Conservation (phyloP, 2,113 vertebrate species). For the Aspiorhynchus laticeps region DNA sequence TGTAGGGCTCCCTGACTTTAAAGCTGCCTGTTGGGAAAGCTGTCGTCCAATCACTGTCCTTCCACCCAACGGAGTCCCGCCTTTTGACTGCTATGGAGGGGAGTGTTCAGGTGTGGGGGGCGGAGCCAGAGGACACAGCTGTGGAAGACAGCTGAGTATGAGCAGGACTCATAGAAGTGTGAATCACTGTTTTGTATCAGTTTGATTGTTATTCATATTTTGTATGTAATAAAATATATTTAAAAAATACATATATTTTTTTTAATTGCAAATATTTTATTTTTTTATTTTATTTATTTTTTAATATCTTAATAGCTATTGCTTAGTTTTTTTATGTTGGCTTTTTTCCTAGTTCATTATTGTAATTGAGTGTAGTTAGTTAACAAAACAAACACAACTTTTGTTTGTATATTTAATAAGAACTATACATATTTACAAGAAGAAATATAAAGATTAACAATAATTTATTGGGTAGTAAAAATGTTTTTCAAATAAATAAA, state of each 20-base stretch:
- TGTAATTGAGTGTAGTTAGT: background rate
- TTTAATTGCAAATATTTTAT: background rate
- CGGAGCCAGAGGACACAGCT: constrained; percentile 72
- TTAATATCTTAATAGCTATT: background rate
- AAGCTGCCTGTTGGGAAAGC: constrained; percentile 80
- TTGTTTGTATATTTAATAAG: constrained; percentile 55
- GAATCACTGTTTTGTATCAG: background rate
- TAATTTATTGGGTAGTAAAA: constrained; percentile 48
- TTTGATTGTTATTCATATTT: background rate
- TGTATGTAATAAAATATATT: background rate
- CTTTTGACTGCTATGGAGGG: constrained; percentile 84
- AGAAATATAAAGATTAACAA: constrained; percentile 64
- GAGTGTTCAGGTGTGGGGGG: constrained; percentile 84
- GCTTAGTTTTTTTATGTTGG: background rate
- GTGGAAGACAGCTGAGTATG: constrained; percentile 43
- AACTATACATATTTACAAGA: constrained; percentile 50
- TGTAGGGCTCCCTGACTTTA: constrained; percentile 80
- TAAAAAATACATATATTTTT: too few species aligned
- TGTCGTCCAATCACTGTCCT: constrained; percentile 87
- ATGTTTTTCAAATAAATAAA: constrained; percentile 78
- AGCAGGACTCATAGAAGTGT: constrained; percentile 4
- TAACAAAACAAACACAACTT: background rate
- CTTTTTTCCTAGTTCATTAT: background rate
- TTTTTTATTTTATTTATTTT: too few species aligned
- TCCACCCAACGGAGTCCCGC: constrained; percentile 83